These are phyloP conservation scores for Brachypteracias leptosomus DNA, from an alignment of 2,113 vertebrate species.

Conservation along the genomic window DNA sequence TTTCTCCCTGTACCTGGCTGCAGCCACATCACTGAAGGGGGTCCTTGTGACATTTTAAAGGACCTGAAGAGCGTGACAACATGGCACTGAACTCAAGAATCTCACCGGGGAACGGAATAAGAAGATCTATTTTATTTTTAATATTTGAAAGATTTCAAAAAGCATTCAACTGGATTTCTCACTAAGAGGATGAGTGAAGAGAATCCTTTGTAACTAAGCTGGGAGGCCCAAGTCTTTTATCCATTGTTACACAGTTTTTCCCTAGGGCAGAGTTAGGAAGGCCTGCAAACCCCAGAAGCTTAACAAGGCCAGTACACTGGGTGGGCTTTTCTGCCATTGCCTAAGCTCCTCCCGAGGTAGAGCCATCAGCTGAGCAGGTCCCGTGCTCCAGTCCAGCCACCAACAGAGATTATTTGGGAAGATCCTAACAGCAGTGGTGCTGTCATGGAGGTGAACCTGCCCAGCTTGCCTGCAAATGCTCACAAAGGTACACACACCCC, in stretches of 20 bases:
- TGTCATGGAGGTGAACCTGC: neutral
- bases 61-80: slow-evolving; percentile 21
- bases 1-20: neutral
- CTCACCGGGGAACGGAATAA: neutral
- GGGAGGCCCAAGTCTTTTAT: slow-evolving; percentile 62
- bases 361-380: neutral
- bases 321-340: slow-evolving; percentile 48
- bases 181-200: slow-evolving; percentile 59
- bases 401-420: neutral
- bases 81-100: slow-evolving; percentile 37
- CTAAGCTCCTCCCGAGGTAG: slow-evolving; percentile 19
- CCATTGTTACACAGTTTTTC: slow-evolving; percentile 50
- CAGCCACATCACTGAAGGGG: neutral
- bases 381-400: neutral
- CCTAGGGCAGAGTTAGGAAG: slow-evolving; percentile 46
- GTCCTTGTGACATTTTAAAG: slow-evolving; percentile 1
- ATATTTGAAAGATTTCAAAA: slow-evolving; percentile 60
- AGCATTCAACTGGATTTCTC: slow-evolving; percentile 70
- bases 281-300: slow-evolving; percentile 43
- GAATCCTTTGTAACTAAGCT: slow-evolving; percentile 39
- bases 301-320: slow-evolving; percentile 36
- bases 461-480: neutral
- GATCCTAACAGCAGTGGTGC: neutral
- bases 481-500: accelerated
- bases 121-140: slow-evolving; percentile 59